Evolutionary conservation across 2,113 vertebrate genomes (phyloP), one percentile per base, ranked within the genome.

Genomic region (Megaceryle maxima): DNA sequence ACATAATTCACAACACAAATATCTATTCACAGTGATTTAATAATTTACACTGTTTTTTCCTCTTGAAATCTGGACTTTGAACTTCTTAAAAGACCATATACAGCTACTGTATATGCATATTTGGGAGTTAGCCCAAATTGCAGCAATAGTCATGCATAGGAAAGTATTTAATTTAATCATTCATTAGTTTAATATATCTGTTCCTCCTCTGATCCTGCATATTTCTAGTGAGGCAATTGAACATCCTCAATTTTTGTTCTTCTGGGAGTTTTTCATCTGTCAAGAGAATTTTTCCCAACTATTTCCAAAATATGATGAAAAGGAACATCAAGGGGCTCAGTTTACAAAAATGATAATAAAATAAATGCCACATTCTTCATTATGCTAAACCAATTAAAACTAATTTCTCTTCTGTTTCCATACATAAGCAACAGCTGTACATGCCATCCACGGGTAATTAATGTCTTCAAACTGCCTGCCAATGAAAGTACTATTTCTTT

Each of bases 321-420:
- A 92, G 70, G 19, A 96, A 95, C 97, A 97, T 96, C 96, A 97
- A 97, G 80, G 66, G 87, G 37, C 60, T 95, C 86, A 66, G 92
- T 92, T 97, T 95, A 96, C 88, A 97, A 97, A 98, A 97, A 83
- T 95, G 81, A 79, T 97, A 97, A 97, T 97, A 96, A 97, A 98
- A 97, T 97, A 97, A 98, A 97, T 97, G 97, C 78, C 94, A 97
- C 90, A 96, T 98, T 96, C 93, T 97, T 98, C 95, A 96, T 97
- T 97, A 97, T 97, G 94, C 87, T 97, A 97, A 97, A 94, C 96
- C 97, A 98, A 98, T 98, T 98, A 98, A 97, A 97, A 96, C 83
- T 97, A 97, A 98, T 98, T 98, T 98, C 93, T 98, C 88, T 95
- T 98, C 98, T 98, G 95, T 98, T 98, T 98, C 95, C 97, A 97